Evolutionary conservation across 2,888 invertebrate species (phyloP).

Genomic region (Opisthograptis luteolata): DNA sequence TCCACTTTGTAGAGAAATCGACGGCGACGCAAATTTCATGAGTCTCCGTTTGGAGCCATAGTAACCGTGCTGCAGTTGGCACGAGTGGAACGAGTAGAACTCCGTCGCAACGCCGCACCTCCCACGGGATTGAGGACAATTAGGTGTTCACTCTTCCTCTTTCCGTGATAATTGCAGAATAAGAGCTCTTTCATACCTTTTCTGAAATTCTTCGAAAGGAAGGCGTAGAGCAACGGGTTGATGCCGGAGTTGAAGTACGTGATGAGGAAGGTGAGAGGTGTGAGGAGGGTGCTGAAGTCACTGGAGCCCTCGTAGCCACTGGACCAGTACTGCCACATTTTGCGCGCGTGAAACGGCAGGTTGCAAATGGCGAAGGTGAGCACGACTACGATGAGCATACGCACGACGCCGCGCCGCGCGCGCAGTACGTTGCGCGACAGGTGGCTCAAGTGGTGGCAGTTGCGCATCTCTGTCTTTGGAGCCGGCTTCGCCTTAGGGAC

Average conservation of each 20-base stretch:
- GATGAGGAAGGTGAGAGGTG: constrained; percentile 93
- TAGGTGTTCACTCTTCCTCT: constrained; percentile 72
- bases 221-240: constrained; percentile 95
- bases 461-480: constrained; percentile 71
- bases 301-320: constrained; percentile 88
- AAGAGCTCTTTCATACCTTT: constrained; percentile 93
- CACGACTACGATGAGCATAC: constrained; percentile 95
- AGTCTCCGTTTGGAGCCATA: constrained; percentile 77
- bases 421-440: constrained; percentile 90
- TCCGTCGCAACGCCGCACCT: constrained; percentile 68
- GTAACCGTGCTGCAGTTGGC: constrained; percentile 84
- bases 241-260: constrained; percentile 96
- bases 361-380: constrained; percentile 95
- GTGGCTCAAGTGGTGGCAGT: constrained; percentile 87
- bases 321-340: constrained; percentile 94
- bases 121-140: constrained; percentile 76
- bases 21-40: constrained; percentile 75
- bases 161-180: constrained; percentile 81
- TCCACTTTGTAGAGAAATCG: constrained; percentile 73
- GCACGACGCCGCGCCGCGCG: constrained; percentile 93
- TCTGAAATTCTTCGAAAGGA: constrained; percentile 91
- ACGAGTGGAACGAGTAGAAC: constrained; percentile 80
- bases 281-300: constrained; percentile 90
- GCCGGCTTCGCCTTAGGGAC: constrained; percentile 62
- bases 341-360: constrained; percentile 94